These are phyloP conservation scores for Orbicella faveolata DNA, from an alignment of 64 coral and sea anemone species.

Conservation along the genomic window DNA sequence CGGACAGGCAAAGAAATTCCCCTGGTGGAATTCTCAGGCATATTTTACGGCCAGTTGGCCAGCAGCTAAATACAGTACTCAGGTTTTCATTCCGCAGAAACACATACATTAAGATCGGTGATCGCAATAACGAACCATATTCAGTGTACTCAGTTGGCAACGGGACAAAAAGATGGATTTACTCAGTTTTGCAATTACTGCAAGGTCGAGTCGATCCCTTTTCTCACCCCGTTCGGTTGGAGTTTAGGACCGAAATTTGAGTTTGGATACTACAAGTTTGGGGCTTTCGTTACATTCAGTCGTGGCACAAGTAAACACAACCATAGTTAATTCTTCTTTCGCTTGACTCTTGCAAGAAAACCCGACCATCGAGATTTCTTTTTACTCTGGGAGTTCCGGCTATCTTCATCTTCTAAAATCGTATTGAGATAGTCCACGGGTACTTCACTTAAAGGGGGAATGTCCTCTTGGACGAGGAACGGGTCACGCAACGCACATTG, in stretches of 20 bases:
- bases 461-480: not conserved
- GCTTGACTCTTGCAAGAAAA: not conserved
- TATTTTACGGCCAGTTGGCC: too few relatives aligned
- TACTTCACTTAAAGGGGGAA: not conserved
- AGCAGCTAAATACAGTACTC: too few relatives aligned
- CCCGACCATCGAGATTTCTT: not conserved
- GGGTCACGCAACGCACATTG: constrained; percentile 1
- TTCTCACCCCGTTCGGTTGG: not conserved
- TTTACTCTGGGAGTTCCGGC: not conserved
- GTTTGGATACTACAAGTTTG: too few relatives aligned
- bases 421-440: not conserved
- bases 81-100: too few relatives aligned
- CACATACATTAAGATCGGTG: too few relatives aligned
- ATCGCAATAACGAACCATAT: too few relatives aligned
- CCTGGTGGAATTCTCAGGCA: too few relatives aligned
- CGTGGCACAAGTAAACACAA: too few relatives aligned
- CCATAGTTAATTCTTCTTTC: not conserved
- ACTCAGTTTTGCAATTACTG: not conserved
- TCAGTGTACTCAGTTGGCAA: not conserved
- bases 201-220: not conserved
- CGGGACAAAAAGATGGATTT: not conserved
- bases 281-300: too few relatives aligned
- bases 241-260: not conserved
- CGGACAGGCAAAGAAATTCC: too few relatives aligned
- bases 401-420: not conserved